Conservation (phyloP, 2,797 vertebrate species). For the Typhlichthys subterraneus region DNA sequence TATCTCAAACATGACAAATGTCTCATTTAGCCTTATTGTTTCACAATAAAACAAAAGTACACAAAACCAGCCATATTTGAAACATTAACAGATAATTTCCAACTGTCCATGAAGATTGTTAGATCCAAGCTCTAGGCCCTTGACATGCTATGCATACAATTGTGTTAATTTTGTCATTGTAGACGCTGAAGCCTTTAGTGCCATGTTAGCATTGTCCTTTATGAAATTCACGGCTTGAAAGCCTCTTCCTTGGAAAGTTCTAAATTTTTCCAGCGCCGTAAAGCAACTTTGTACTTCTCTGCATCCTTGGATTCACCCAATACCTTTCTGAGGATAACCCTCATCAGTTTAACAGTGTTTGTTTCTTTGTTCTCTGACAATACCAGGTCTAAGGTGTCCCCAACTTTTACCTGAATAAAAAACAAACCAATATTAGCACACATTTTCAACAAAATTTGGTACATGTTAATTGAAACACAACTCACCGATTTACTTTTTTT, state of each 20-base stretch:
- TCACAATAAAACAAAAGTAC: no score
- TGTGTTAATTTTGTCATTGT: not conserved
- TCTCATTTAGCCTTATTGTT: no score
- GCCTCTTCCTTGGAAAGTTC: constrained; percentile 81
- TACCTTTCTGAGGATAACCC: constrained; percentile 83
- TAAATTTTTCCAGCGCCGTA: constrained; percentile 89
- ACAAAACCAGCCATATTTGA: no score
- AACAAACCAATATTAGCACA: not conserved
- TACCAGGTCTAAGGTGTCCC: constrained; percentile 89
- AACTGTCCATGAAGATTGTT: not conserved
- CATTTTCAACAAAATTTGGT: not conserved
- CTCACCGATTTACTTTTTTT: constrained; percentile 96
- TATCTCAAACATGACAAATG: no score
- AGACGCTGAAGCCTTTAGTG: not conserved
- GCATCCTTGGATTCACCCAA: constrained; percentile 74
- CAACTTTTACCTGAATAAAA: constrained; percentile 85
- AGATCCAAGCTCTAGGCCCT: not conserved
- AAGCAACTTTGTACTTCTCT: constrained; percentile 84
- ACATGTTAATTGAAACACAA: not conserved
- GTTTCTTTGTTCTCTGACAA: constrained; percentile 82
- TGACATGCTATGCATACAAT: not conserved
- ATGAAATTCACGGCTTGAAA: constrained; percentile 57
- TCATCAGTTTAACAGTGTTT: constrained; percentile 84
- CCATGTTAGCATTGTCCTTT: not conserved
- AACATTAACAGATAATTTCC: not conserved